phyloP scores from a whole-genome alignment of 2,888 invertebrate genomes.

The Urechis unicinctus region DNA sequence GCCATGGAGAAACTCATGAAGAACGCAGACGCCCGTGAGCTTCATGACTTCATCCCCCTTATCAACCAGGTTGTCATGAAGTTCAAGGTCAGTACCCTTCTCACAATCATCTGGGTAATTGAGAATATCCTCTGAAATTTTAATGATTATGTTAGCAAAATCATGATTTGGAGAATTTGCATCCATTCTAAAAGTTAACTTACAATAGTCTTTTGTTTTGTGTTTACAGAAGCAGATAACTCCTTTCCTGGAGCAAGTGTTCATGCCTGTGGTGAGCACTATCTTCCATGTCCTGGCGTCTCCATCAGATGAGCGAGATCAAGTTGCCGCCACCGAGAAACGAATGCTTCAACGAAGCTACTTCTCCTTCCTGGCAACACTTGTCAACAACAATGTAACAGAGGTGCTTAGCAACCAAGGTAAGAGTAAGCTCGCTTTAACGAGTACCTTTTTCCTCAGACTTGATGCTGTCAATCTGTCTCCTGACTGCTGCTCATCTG shows the following conservation, averaged over 20 bases:
- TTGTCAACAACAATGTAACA: conserved; percentile 53
- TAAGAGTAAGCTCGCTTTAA: too few relatives aligned
- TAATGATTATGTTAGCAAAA: background rate
- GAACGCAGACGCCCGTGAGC: conserved; percentile 45
- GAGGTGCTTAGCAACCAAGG: conserved; percentile 50
- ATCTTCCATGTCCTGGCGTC: conserved; percentile 51
- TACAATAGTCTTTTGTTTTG: background rate
- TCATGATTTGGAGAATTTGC: background rate
- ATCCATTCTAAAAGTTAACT: background rate
- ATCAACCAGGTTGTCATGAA: conserved; percentile 58
- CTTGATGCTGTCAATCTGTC: background rate
- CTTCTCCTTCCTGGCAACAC: conserved; percentile 53
- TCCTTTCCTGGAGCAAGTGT: conserved; percentile 54
- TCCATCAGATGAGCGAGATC: conserved; percentile 53
- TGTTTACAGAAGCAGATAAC: conserved; percentile 53
- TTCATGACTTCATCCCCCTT: conserved; percentile 56
- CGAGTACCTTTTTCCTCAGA: background rate
- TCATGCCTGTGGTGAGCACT: conserved; percentile 53
- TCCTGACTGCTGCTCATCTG: too few relatives aligned
- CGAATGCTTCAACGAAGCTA: conserved; percentile 53
- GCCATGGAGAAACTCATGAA: conserved; percentile 54
- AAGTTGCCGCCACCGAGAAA: conserved; percentile 52
- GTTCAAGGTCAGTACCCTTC: conserved; percentile 49
- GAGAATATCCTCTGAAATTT: too few relatives aligned
- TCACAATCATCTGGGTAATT: background rate